These are phyloP conservation scores for Catharus ustulatus DNA, from an alignment of 2,797 vertebrate genomes.

Conservation along the genomic window DNA sequence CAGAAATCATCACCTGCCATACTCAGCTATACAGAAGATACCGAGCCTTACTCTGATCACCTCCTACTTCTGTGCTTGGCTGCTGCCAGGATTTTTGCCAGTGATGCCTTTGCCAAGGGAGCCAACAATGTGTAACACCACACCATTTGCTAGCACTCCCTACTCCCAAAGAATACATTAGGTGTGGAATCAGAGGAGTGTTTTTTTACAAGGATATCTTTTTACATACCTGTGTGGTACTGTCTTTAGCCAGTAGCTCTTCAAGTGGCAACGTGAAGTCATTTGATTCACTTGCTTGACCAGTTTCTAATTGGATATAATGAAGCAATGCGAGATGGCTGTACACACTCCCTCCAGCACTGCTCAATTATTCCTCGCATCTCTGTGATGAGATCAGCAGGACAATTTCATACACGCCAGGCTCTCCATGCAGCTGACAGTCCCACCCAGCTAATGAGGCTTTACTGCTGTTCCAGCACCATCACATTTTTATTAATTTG, in stretches of 20 bases:
- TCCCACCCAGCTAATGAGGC: neutral
- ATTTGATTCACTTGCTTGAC: neutral
- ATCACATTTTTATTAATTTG: neutral
- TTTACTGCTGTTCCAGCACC: fast-evolving
- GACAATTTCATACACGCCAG: fast-evolving
- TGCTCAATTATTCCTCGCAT: neutral
- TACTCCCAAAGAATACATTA: neutral
- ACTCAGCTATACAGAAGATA: neutral
- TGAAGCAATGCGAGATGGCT: neutral
- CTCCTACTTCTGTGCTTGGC: neutral
- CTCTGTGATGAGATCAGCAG: neutral
- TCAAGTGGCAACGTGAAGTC: neutral
- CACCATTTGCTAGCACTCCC: fast-evolving
- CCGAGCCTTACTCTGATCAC: neutral
- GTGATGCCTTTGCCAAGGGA: neutral
- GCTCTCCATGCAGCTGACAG: neutral
- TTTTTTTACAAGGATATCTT: neutral
- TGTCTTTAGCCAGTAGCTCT: neutral
- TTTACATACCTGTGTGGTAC: fast-evolving
- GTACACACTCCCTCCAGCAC: neutral
- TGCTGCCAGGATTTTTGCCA: neutral
- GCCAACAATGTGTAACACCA: neutral
- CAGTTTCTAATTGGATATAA: slow-evolving; percentile 19
- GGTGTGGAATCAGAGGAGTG: neutral
- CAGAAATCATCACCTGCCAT: neutral